Evolutionary conservation across 2,113 vertebrate species (phyloP), one percentile per base, ranked within the genome.

Genomic region (Mellivora capensis): DNA sequence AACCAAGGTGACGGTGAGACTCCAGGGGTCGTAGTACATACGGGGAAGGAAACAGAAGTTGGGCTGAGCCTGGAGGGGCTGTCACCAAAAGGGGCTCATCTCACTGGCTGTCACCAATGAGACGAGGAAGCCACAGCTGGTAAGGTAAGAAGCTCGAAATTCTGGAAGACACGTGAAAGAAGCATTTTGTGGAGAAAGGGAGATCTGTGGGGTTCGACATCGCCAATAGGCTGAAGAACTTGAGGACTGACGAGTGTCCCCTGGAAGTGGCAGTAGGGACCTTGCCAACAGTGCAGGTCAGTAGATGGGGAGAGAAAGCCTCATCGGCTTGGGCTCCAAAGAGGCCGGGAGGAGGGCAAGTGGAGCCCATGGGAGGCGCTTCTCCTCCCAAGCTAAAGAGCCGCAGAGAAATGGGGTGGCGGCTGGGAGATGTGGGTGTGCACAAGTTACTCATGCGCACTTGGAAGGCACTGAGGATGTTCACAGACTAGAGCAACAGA

Each of bases 391-490:
- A 39, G 4, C 42, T 9, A 5, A 52, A 21, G 23, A 54, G 52
- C 23, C 27, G 11, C 57, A 82, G 81, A 88, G 29, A 54, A 10
- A 2, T 2, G 25, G 49, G 9, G 10, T 25, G 67, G 10, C 6
- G 23, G 1, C 9, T 9, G 14, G 6, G 17, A 11, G 27, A 5
- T 21, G 20, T 4, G 54, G 42, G 9, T 8, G 59, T 0, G 3
- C 69, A 18, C n/a, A 87, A 54, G 54, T 31, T 74, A 93, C 31
- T 74, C 81, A n/a, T 13, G 42, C 37, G 49, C 3, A 39, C 44
- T 37, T 59, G 39, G 52, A 31, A 87, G 52, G 90, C 64, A 76
- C 4, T 3, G 47, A 49, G 85, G 81, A 95, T 27, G 29, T 64
- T 64, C 20, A 59, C 49, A 81, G 61, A 23, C 27, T 12, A 86